Evolutionary conservation across 2,888 invertebrate genomes (phyloP), one percentile per base, ranked within the genome.

Genomic region (Dermolepida albohirtum): DNA sequence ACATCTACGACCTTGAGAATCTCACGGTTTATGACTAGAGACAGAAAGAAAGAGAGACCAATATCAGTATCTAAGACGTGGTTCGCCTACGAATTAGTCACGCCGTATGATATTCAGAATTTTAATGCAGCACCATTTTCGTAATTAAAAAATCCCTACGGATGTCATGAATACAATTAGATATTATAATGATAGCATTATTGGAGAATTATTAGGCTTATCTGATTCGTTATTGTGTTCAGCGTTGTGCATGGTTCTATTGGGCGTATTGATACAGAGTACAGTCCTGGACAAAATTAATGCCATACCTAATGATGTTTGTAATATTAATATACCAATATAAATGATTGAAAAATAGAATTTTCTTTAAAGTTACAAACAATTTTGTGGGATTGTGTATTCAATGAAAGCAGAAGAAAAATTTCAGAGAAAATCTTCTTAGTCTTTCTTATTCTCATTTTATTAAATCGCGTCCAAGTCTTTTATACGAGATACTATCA

Each of bases 11-110:
- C 59, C 59, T 59, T 59, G 44, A 47, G 47, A 17, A 29, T 11
- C 43, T 14, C 65, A 22, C 34, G 54, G 14, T 10, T 39, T 10
- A 54, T n/a, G 17, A 17, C 10, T 34, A 34, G 34, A 34, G 29
- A 29, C 29, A 29, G 29, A 29, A 29, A 29, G 29, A 29, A 29
- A 29, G 29, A 29, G 29, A 29, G 34, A 34, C 34, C 6, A 34
- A 10, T 34, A 34, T 7, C 34, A 34, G 1, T 34, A 34, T 34
- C 34, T 34, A 34, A 57, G 52, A 39, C 62, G 66, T 47, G 50
- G 40, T 55, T 66, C 63, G 69, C 69, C 63, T 64, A 64, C 57
- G 67, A 70, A 70, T 70, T 70, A 70, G 64, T 67, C 64, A 66
- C 63, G 69, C 64, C 52, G 52, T 67, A 55, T 69, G 63, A 66